Base-by-base conservation (phyloP, 2,797 vertebrate genomes). In the Pseudochaenichthys georgianus region DNA sequence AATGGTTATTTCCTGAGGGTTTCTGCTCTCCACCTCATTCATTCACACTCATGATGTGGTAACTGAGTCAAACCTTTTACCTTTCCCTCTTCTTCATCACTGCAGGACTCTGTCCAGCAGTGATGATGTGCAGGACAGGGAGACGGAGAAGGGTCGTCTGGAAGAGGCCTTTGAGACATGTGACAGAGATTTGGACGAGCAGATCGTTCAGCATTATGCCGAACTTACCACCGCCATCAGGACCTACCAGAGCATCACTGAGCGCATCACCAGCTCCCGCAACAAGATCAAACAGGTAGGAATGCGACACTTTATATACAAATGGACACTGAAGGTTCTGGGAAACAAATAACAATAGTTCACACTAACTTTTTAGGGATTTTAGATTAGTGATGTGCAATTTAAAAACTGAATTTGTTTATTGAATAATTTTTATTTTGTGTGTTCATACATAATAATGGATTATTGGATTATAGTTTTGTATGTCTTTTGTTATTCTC, bases 241-340 rank as follows among this genome's bases (percentile, higher is more conserved):
- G 87, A 99, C 97, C 0, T 99, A 99, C 94, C 98, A 99, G 93
- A 99, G 98, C 93, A 99, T 99, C 94, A 99, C 98, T 0, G 98
- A 99, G 89, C 97, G 98, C 77, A 99, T 99, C 94, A 99, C 97
- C 89, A 98, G 88, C 93, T 99, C 98, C 0, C 96, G 98, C 47
- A 98, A 98, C 90, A 99, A 99, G 88, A 99, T 99, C 86, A 98
- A 97, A 78, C 98, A 98, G 96, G 98, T 94, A 76, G 10, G 42
- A 41, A 50, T 41, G 17, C 28, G 13, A 66, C 19, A 52, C 1
- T 16, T 21, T n/a, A 3, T 13, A 9, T 2, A 58, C 21, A 70
- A 54, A 54, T 31, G 28, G 9, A 67, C 23, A 42, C n/a, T 58
- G 4, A 17, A 28, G 11, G 5, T 5, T 21, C 34, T 48, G 15